A percentile compares a stretch with the other conserved stretches of the same genome.
phyloP scores from a whole-genome alignment of 1,140 invertebrate genomes.

The Drosophila willistoni region DNA sequence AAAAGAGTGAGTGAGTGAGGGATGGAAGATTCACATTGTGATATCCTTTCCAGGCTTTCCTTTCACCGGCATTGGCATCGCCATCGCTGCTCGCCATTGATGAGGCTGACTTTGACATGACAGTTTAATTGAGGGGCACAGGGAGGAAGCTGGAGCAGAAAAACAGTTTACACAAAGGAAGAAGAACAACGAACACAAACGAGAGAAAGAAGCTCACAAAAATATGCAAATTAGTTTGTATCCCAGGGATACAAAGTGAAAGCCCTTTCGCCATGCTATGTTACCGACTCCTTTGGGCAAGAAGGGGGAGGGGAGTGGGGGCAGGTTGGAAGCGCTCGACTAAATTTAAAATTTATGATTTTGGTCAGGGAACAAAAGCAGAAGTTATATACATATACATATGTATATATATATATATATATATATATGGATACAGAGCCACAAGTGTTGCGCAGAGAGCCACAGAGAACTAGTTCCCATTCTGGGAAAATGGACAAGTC shows the following conservation, averaged over 20 bases:
- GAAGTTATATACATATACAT: background rate
- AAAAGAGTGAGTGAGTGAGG: background rate
- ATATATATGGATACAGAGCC: background rate
- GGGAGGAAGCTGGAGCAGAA: background rate
- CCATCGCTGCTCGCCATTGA: constrained; percentile 50
- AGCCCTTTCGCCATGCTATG: background rate
- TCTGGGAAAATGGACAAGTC: no score
- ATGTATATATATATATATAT: no score
- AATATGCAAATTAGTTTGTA: constrained; percentile 74
- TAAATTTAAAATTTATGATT: constrained; percentile 74
- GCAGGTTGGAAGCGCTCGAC: constrained; percentile 20
- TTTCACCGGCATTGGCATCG: constrained; percentile 14
- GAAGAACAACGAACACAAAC: background rate
- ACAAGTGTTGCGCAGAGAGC: background rate
- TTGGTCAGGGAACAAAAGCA: constrained; percentile 27
- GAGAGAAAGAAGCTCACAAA: constrained; percentile 23
- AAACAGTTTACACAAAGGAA: constrained; percentile 17
- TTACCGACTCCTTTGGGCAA: background rate
- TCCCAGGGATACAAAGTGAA: constrained; percentile 28
- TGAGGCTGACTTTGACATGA: constrained; percentile 73
- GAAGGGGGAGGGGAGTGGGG: background rate
- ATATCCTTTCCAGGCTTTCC: constrained; percentile 11
- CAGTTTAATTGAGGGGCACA: constrained; percentile 76
- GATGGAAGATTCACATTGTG: background rate
- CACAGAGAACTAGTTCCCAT: background rate